phyloP scores from a whole-genome alignment of 1,140 invertebrate species.

The Anoplophora glabripennis region DNA sequence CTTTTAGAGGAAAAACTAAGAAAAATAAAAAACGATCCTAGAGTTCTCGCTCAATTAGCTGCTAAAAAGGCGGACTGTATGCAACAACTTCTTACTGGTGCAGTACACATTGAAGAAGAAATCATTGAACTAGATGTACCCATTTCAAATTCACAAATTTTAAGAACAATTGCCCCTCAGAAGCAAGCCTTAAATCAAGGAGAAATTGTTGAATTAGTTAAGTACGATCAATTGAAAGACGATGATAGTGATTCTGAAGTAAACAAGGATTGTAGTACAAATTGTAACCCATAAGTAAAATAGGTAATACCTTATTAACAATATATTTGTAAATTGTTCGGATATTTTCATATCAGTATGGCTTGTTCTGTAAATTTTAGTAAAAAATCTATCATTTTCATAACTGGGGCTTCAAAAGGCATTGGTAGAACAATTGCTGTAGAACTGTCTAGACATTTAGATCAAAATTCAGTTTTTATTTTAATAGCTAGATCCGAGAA shows the following conservation, averaged over 20 bases:
- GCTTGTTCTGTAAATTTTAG: constrained; percentile 48
- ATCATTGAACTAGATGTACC: constrained; percentile 44
- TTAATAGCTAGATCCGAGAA: constrained; percentile 70
- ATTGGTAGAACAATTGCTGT: constrained; percentile 77
- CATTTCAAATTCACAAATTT: constrained; percentile 43
- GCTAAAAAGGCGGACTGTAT: constrained; percentile 52
- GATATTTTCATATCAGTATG: background rate
- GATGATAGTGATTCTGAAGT: constrained; percentile 18
- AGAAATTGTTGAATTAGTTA: constrained; percentile 51
- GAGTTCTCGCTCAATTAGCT: constrained; percentile 50
- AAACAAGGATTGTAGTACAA: background rate
- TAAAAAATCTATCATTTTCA: constrained; percentile 56
- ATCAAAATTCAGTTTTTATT: constrained; percentile 62
- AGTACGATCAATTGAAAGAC: constrained; percentile 50
- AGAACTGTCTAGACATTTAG: constrained; percentile 57
- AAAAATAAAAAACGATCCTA: constrained; percentile 50
- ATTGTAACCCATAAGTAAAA: constrained; percentile 7
- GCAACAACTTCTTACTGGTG: constrained; percentile 44
- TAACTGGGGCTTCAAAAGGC: constrained; percentile 86
- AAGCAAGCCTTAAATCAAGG: constrained; percentile 51
- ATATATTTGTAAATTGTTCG: too few relatives aligned
- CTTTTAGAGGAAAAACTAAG: constrained; percentile 51
- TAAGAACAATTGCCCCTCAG: constrained; percentile 50
- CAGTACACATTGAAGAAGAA: constrained; percentile 28
- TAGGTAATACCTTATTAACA: constrained; percentile 2